Base-by-base conservation (phyloP, 2,797 vertebrate genomes). In the Limosa lapponica region DNA sequence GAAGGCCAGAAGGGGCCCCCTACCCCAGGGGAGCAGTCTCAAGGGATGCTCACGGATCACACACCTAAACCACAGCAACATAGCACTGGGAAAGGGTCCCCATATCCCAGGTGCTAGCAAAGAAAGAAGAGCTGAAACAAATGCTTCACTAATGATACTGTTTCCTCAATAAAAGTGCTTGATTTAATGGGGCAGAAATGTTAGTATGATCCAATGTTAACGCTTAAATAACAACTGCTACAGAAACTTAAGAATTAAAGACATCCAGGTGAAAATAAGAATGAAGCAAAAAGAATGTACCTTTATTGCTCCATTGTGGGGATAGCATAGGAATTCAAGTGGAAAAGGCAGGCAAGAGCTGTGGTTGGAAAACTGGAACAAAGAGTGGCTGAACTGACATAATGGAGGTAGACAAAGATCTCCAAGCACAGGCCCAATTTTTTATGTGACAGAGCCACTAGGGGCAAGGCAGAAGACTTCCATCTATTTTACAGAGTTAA, bases 41-140 rank as follows among this genome's bases (percentile, higher is more conserved):
- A 3, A 43, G 25, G 4, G 10, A 4, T 34, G 10, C 24, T 43
- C 39, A 8, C 5, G 41, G 10, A 58, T 2, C 4, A 8, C 18
- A 17, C 18, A 30, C 1, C 19, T 14, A 75, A 67, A 46, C 18
- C 52, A 32, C n/a, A 74, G 43, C 2, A 2, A n/a, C 22, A 22
- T 3, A 48, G n/a, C 22, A 55, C 16, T 19, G 37, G 30, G 36
- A 69, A 79, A 55, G 3, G 3, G 16, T n/a, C 7, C 30, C 27
- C 16, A 0, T 23, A 39, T 46, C 6, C 16, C 11, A 24, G 23
- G 16, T 22, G n/a, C 13, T 8, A 51, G 20, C 16, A 77, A 34
- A 41, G 24, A 20, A 61, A 46, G 15, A 48, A 55, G 15, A 3
- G 36, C 41, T 30, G 14, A 77, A 85, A 61, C 6, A 73, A 86